These are phyloP conservation scores for Chalcis sispes DNA, from an alignment of 2,888 invertebrate genomes.

Conservation along the genomic window DNA sequence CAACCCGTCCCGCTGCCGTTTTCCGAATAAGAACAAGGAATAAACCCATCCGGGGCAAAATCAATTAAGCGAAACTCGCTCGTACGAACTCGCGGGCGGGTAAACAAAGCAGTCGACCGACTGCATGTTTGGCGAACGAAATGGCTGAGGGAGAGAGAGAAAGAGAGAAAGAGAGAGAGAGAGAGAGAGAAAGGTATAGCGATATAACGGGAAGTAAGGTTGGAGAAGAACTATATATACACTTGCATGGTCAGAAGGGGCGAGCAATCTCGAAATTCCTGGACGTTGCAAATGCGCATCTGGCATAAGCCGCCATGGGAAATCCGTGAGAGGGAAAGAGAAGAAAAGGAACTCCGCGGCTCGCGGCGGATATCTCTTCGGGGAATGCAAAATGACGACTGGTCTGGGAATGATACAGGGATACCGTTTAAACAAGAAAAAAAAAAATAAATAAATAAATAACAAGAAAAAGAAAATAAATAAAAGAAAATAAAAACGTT, in stretches of 20 bases:
- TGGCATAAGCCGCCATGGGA: conserved; percentile 48
- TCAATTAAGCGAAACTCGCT: not conserved
- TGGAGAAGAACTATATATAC: too few species aligned
- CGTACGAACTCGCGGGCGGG: not conserved
- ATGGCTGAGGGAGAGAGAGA: not conserved
- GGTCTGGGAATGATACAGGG: conserved; percentile 20
- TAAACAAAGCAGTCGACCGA: not conserved
- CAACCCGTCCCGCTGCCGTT: too few species aligned
- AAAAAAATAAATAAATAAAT: too few species aligned
- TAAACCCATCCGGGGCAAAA: not conserved
- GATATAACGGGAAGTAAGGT: too few species aligned
- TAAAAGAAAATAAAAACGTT: too few species aligned
- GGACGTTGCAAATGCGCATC: conserved; percentile 15
- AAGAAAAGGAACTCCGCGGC: too few species aligned
- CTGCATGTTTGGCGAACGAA: not conserved
- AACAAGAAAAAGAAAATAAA: too few species aligned
- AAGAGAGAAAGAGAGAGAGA: not conserved
- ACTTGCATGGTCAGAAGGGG: conserved; percentile 18
- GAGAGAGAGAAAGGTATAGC: not conserved
- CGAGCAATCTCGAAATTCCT: conserved; percentile 54
- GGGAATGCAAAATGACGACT: conserved; percentile 54
- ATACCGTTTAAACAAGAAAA: too few species aligned
- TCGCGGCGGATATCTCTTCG: conserved; percentile 18
- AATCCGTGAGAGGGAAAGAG: conserved; percentile 34
- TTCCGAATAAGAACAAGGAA: too few species aligned